Evolutionary conservation across 2,888 invertebrate species (phyloP), one percentile per base, ranked within the genome.

Genomic region (Anoplius nigerrimus): DNA sequence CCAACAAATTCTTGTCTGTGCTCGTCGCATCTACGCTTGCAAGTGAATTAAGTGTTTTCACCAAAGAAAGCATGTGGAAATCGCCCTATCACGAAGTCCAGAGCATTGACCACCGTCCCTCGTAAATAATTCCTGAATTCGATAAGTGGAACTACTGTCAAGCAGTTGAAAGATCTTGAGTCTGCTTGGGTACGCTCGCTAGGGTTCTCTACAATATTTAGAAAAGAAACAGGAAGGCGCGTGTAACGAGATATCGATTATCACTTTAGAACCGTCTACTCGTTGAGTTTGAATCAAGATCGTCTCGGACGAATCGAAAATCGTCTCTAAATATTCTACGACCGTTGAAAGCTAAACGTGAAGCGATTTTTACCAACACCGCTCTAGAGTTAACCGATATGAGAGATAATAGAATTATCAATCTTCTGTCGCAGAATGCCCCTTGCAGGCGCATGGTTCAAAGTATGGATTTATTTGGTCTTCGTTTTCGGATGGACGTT

Each of bases 381-480:
- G 11, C 11, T 6, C 11, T 34, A 11, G 11, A 34, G 11, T 11
- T 6, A n/a, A n/a, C n/a, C n/a, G 27, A 6, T 27, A 27, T 27
- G 27, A 27, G 27, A 27, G 6, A 27, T 27, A 27, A 2, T 5
- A 2, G 34, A 34, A 34, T 11, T 8, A 11, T 34, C 8, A 13
- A 11, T 34, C 4, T 34, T 34, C 34, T 34, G 34, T 69, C 56
- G 2, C 74, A 89, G 88, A 85, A 89, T 89, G 88, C 86, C 76
- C 82, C 82, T 86, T 79, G 82, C 76, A 78, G 81, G 80, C 82
- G 81, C 76, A 86, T 88, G 88, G 83, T 80, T 85, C 69, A 86
- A 81, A 78, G 79, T 84, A 80, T 88, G 87, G 87, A 83, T 88
- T 80, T 86, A 86, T 79, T 80, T 87, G 75, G 86, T 85, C 66